Evolutionary conservation across 37 sponge, comb jelly and placozoan species (phyloP).

Genomic region (Theonella swinhoei): DNA sequence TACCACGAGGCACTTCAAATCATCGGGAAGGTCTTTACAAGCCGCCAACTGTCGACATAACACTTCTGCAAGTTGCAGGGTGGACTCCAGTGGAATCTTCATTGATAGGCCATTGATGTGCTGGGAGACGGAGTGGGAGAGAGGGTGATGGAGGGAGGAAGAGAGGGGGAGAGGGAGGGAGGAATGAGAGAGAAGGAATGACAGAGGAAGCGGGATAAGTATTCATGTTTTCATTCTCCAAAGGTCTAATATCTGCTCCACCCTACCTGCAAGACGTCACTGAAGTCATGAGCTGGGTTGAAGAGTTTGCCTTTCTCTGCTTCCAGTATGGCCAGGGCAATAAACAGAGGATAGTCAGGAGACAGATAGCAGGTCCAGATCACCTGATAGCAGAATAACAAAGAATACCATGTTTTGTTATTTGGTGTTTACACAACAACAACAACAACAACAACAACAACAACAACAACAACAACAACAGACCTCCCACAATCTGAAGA

Average conservation of each 20-base stretch:
- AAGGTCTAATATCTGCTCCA: too few relatives aligned
- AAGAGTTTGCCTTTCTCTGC: slow-evolving; percentile 60
- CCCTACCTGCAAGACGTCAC: slow-evolving; percentile 76
- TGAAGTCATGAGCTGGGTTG: slow-evolving; percentile 45
- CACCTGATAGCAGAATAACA: slow-evolving; percentile 61
- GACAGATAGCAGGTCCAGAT: slow-evolving; percentile 81
- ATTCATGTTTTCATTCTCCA: too few relatives aligned
- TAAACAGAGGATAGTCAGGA: slow-evolving; percentile 82
- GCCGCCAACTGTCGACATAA: slow-evolving; percentile 67
- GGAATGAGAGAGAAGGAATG: too few relatives aligned
- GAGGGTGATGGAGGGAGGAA: too few relatives aligned
- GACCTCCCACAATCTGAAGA: slow-evolving; percentile 91
- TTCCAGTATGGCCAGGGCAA: slow-evolving; percentile 87
- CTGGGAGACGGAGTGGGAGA: slow-evolving; percentile 49
- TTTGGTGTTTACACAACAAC: too few relatives aligned
- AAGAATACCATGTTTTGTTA: too few relatives aligned
- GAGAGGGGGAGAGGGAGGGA: too few relatives aligned
- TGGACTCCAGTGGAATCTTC: slow-evolving; percentile 45
- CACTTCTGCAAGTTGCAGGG: slow-evolving; percentile 71
- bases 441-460: too few relatives aligned
- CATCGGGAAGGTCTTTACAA: slow-evolving; percentile 33
- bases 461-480: too few relatives aligned
- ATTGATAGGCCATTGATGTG: slow-evolving; percentile 78
- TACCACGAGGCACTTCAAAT: slow-evolving; percentile 32
- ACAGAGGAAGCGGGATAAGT: too few relatives aligned